Base-by-base conservation (phyloP, 2,888 invertebrate species). In the Drosophila fungiperda region DNA sequence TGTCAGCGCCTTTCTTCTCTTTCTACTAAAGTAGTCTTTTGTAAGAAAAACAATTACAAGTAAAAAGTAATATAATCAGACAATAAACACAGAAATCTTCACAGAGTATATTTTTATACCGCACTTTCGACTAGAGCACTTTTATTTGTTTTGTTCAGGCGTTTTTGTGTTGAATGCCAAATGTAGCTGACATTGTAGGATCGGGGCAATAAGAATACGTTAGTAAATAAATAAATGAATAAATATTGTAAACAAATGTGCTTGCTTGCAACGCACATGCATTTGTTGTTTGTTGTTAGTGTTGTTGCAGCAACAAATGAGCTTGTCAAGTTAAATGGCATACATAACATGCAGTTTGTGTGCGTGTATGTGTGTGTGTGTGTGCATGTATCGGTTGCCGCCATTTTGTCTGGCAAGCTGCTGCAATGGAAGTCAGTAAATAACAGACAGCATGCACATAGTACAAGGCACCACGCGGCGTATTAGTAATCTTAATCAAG, bases 351-450 rank as follows among this genome's bases (percentile, higher is more conserved):
- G 53, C 55, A 40, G 49, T 49, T 32, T 54, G 36, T 26, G 33
- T 52, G 36, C 53, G 12, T 35, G 32, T 26, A 15, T 54, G 42
- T 53, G 20, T 50, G 26, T 32, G 36, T 42, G 57, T 53, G 32
- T 48, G 20, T 55, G 26, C 26, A n/a, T 45, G 50, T 66, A 36
- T 67, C 20, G 45, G 62, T 49, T 85, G 83, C 74, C 86, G 83
- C 84, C 84, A 84, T 86, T 88, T 88, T 86, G 89, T 88, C 89
- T 84, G 89, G 76, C 73, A 45, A 63, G 77, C 85, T 78, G 70
- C 73, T 87, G 84, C 87, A 81, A 73, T 80, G 77, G 84, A 73
- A 68, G 69, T 45, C 73, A 70, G 75, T 83, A 81, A 83, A 86
- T 86, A 81, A 73, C 68, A 48, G 53, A 71, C 67, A 76, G 60